Evolutionary conservation across 1,140 invertebrate species (phyloP).

Genomic region (Dendroctonus valens): DNA sequence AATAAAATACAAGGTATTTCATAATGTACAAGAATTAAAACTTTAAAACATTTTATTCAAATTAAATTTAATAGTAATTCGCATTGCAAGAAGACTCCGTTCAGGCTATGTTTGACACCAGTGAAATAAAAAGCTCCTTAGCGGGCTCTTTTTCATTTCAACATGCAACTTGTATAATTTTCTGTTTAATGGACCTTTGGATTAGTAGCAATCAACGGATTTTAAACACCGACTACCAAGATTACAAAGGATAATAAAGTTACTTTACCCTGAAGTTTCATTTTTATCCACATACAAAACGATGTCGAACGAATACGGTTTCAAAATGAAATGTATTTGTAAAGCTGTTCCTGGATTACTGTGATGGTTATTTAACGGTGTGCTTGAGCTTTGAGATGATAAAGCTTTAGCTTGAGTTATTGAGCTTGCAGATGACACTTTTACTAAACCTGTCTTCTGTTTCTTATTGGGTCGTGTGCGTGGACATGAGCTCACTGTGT

Average conservation of each 20-base stretch:
- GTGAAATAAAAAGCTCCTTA: too few relatives aligned
- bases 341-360: neutral
- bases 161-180: too few relatives aligned
- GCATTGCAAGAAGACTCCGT: too few relatives aligned
- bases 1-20: too few relatives aligned
- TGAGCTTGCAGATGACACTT: neutral
- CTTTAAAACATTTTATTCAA: too few relatives aligned
- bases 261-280: slow-evolving; percentile 72
- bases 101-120: neutral
- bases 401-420: neutral
- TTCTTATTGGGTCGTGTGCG: neutral
- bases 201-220: too few relatives aligned
- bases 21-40: neutral
- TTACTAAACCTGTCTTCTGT: neutral
- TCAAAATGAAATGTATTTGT: slow-evolving; percentile 49
- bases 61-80: too few relatives aligned
- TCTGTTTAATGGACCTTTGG: too few relatives aligned
- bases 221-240: too few relatives aligned
- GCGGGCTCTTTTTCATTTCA: too few relatives aligned
- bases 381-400: neutral
- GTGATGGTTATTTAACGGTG: neutral
- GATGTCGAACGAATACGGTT: slow-evolving; percentile 72
- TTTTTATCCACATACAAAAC: slow-evolving; percentile 83
- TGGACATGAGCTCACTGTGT: neutral
- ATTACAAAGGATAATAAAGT: slow-evolving; percentile 15